Evolutionary conservation across 2,888 invertebrate species (phyloP), one percentile per base, ranked within the genome.

Genomic region (Macrophya annulata): DNA sequence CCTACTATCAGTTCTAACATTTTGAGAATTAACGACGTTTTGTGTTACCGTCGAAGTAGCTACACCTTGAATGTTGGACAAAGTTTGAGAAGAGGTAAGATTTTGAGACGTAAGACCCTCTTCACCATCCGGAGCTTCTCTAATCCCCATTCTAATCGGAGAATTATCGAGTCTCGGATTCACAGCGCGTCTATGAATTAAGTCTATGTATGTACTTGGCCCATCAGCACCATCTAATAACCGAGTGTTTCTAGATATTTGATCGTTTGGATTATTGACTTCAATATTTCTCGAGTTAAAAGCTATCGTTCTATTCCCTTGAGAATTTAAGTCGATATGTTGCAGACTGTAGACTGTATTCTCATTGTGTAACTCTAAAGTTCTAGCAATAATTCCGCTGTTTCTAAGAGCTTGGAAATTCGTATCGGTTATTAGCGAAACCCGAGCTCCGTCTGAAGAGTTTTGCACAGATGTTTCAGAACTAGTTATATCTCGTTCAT

Each of bases 41-140:
- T 10, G 90, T 87, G 51, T 87, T 86, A 84, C 85, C 84, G 8
- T 84, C 48, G 76, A 87, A 8, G 86, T 55, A 1, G 85, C 79
- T 37, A 88, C 85, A 71, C 77, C 85, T 83, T 91, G 90, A 85
- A 90, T 89, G 85, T 91, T 91, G 4, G 90, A 88, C n/a, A 91
- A 87, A 6, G 90, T 90, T 86, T 91, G 92, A 1, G 91, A 91
- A 0, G 90, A 90, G 12, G 91, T 90, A 0, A 93, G 88, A 9
- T 90, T 90, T 77, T 92, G 92, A 0, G 94, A 92, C 84, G 94
- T 92, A 79, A 95, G 93, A 83, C 95, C 95, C 90, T 96, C 96
- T 91, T 95, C 95, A 1, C 95, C 95, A 89, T 95, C 95, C 0
- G 95, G 95, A 48, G 95, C 96, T 92, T 96, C 95, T 40, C 95